Percentiles rank a stretch among this genome's conserved stretches.
These are phyloP conservation scores for Fabriciana adippe DNA, from an alignment of 2,888 invertebrate genomes.

Conservation along the genomic window DNA sequence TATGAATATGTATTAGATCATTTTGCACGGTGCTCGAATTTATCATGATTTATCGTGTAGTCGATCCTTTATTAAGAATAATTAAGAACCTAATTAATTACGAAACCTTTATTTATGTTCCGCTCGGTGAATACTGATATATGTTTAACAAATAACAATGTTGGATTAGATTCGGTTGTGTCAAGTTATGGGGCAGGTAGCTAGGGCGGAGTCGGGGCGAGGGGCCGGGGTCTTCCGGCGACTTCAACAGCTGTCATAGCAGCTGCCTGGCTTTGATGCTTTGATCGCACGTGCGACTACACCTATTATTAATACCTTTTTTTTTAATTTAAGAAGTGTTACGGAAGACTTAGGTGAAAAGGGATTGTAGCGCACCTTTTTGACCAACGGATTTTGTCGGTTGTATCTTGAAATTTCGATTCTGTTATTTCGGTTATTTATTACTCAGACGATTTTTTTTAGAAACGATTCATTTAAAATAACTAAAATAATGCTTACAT, in stretches of 20 bases:
- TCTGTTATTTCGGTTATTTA: constrained; percentile 1
- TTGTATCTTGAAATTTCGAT: constrained; percentile 9
- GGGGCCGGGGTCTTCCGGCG: constrained; percentile 59
- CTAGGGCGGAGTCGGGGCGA: constrained; percentile 47
- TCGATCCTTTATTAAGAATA: constrained; percentile 43
- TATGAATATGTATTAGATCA: constrained; percentile 30
- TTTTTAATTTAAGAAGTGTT: constrained; percentile 62
- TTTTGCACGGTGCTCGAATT: constrained; percentile 28
- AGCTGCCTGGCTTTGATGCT: constrained; percentile 64
- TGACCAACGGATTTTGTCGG: constrained; percentile 39
- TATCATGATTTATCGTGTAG: constrained; percentile 43
- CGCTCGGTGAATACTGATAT: constrained; percentile 46
- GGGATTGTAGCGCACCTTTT: constrained; percentile 44
- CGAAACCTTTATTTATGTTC: constrained; percentile 42
- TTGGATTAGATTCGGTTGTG: constrained; percentile 46
- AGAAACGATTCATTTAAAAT: background rate
- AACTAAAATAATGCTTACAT: background rate
- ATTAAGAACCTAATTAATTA: constrained; percentile 46
- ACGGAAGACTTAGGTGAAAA: constrained; percentile 55
- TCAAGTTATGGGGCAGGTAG: constrained; percentile 66
- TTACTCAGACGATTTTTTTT: background rate
- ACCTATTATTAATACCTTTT: constrained; percentile 73
- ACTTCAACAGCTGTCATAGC: constrained; percentile 75
- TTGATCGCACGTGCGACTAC: constrained; percentile 73
- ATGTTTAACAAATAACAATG: constrained; percentile 42